These are phyloP conservation scores for Saccopteryx leptura DNA, from an alignment of 2,113 vertebrate genomes.

Conservation along the genomic window DNA sequence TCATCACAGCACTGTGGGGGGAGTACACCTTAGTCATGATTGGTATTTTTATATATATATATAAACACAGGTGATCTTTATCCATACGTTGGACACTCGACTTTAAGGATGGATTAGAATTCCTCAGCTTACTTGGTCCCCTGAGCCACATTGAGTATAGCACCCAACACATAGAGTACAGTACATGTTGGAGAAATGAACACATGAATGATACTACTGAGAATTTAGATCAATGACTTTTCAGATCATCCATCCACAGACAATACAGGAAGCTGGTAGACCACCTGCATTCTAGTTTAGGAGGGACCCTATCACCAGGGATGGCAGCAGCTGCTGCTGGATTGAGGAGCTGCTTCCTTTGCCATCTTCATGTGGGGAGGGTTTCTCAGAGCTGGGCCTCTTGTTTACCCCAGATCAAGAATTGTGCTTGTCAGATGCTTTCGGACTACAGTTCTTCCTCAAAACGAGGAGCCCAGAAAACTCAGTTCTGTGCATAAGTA, in stretches of 20 bases:
- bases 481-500: background rate
- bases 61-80: background rate
- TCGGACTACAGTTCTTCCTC: background rate
- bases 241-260: background rate
- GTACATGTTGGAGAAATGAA: background rate
- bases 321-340: background rate
- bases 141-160: background rate
- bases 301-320: background rate
- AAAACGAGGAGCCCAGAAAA: background rate
- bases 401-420: conserved; percentile 1
- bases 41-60: background rate
- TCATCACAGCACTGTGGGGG: background rate
- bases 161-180: rapidly evolving
- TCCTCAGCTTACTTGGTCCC: background rate
- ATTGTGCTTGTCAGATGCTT: background rate
- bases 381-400: background rate
- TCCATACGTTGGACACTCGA: background rate
- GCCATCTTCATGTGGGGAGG: background rate
- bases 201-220: background rate
- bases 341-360: background rate
- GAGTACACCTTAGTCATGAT: background rate
- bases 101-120: background rate
- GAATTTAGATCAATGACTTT: background rate
- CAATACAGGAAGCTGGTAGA: background rate
- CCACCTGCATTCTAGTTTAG: background rate